These are phyloP conservation scores for Petrocephalus zakoni DNA, from an alignment of 2,113 vertebrate species.

Conservation along the genomic window DNA sequence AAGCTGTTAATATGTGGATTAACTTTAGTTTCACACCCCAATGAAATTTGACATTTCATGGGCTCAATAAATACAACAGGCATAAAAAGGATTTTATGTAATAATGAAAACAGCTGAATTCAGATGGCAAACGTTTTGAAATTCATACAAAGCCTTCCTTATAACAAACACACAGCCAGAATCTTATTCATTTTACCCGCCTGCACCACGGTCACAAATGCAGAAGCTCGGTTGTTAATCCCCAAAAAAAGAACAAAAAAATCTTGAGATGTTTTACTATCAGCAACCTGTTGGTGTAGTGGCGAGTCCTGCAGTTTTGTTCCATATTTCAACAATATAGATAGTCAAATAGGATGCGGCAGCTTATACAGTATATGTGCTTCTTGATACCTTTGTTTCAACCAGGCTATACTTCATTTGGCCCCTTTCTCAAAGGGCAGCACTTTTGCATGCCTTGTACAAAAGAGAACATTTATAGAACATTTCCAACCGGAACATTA, in stretches of 20 bases:
- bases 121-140: not conserved
- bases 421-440: not conserved
- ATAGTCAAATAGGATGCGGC: not conserved
- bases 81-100: not conserved
- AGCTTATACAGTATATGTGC: not conserved
- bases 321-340: not conserved
- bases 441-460: not conserved
- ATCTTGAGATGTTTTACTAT: not conserved
- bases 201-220: not conserved
- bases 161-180: not conserved
- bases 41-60: not conserved
- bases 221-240: not conserved
- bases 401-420: not conserved
- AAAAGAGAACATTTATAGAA: slow-evolving; percentile 6
- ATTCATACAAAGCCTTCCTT: not conserved
- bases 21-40: not conserved
- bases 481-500: slow-evolving; percentile 42
- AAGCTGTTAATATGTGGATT: slow-evolving; percentile 6
- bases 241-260: not conserved
- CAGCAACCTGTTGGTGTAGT: not conserved
- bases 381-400: not conserved
- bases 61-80: not conserved
- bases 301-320: not conserved
- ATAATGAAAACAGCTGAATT: not conserved
- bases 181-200: not conserved